Percentiles rank a stretch among this genome's conserved stretches.
Conservation (phyloP, 1,140 invertebrate genomes). For the Brachionus rubens region DNA sequence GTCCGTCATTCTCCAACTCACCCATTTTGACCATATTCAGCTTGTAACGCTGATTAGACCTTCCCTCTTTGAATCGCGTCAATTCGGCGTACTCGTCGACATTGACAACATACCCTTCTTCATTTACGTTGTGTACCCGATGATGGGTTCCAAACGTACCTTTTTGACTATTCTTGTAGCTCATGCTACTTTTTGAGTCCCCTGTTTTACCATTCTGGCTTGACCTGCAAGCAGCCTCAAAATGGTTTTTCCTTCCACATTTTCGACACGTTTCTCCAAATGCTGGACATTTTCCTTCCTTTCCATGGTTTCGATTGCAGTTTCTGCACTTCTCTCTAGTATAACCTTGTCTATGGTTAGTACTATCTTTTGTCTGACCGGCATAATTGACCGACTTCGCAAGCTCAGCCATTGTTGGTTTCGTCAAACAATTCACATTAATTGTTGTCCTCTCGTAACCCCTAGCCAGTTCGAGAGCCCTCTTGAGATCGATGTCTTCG, state of each 20-base stretch:
- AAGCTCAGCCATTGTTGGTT: too few relatives aligned
- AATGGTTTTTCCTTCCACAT: background rate
- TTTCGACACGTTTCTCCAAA: background rate
- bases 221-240: background rate
- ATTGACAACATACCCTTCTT: background rate
- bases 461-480: too few relatives aligned
- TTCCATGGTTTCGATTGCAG: background rate
- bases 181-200: background rate
- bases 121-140: background rate
- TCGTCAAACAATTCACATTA: too few relatives aligned
- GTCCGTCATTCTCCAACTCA: background rate
- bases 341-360: too few relatives aligned
- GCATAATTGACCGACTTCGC: too few relatives aligned
- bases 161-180: background rate
- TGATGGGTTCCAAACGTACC: background rate
- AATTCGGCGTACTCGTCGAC: constrained; percentile 9
- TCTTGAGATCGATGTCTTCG: too few relatives aligned
- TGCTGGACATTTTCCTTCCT: background rate
- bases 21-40: background rate
- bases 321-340: background rate
- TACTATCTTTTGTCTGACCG: background rate
- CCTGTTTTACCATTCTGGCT: background rate
- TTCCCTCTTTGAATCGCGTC: background rate
- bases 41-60: background rate
- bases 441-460: too few relatives aligned